Evolutionary conservation across 2,888 invertebrate species (phyloP).

Genomic region (Pterostichus niger): DNA sequence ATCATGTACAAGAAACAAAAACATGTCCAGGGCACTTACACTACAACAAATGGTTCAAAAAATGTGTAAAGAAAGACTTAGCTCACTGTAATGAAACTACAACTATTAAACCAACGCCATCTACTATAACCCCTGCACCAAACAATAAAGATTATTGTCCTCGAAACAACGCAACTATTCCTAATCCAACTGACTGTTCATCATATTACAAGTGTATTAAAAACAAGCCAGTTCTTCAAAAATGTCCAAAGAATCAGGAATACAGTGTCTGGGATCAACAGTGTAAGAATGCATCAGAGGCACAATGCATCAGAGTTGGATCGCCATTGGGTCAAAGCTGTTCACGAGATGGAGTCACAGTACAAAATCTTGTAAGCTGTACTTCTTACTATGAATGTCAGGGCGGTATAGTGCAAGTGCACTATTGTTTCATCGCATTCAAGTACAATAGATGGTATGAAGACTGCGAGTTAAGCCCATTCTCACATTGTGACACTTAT

Average conservation of each 20-base stretch:
- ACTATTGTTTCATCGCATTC: slow-evolving; percentile 41
- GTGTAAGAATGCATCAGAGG: slow-evolving; percentile 28
- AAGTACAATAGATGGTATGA: slow-evolving; percentile 58
- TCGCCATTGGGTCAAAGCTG: slow-evolving; percentile 38
- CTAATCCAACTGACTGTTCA: slow-evolving; percentile 48
- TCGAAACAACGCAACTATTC: not conserved
- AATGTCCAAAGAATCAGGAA: slow-evolving; percentile 27
- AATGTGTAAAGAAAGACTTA: not conserved
- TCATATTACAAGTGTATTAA: slow-evolving; percentile 52
- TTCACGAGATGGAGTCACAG: slow-evolving; percentile 38
- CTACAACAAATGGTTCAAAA: slow-evolving; percentile 55
- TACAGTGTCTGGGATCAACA: slow-evolving; percentile 60
- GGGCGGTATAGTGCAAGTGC: slow-evolving; percentile 27
- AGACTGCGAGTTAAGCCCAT: not conserved
- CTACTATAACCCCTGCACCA: not conserved
- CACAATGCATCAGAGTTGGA: slow-evolving; percentile 34
- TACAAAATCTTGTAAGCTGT: slow-evolving; percentile 57
- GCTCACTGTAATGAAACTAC: slow-evolving; percentile 33
- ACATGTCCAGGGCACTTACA: slow-evolving; percentile 3
- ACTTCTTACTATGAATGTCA: slow-evolving; percentile 39
- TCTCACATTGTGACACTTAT: slow-evolving; percentile 39
- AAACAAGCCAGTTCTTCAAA: not conserved
- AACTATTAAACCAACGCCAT: slow-evolving; percentile 8
- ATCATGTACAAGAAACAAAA: not conserved
- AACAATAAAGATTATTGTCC: slow-evolving; percentile 41